A percentile compares a stretch with the other conserved stretches of the same genome.
phyloP scores from a whole-genome alignment of 2,797 vertebrate genomes.

The Pygocentrus nattereri region DNA sequence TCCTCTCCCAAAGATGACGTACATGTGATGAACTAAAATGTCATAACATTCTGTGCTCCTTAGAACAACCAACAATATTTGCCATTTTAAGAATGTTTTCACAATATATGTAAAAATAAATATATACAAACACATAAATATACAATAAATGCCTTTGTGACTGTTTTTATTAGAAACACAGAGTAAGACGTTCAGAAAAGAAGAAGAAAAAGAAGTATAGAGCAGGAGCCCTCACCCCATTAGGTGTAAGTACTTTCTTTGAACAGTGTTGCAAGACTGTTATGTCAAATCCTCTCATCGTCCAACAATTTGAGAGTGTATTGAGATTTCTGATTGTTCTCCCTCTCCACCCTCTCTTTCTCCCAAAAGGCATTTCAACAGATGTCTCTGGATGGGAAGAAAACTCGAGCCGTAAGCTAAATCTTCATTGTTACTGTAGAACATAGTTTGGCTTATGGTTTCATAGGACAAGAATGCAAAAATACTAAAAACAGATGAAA shows the following conservation, averaged over 20 bases:
- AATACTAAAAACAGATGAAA: no score
- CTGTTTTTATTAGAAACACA: constrained; percentile 29
- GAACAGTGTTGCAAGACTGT: background rate
- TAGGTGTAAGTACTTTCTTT: constrained; percentile 37
- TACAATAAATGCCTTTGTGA: no score
- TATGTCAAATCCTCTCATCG: background rate
- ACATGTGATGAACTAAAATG: background rate
- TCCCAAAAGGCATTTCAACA: background rate
- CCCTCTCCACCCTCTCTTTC: background rate
- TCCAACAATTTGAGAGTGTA: background rate
- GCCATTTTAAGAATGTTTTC: background rate
- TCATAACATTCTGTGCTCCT: background rate
- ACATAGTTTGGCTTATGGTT: background rate
- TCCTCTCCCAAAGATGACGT: background rate
- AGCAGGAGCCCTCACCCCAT: background rate
- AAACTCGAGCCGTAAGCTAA: background rate
- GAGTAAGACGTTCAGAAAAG: background rate
- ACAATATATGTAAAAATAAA: no score
- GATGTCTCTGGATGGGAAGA: background rate
- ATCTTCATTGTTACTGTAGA: background rate
- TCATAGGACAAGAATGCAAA: no score
- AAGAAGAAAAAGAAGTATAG: constrained; percentile 2
- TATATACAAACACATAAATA: no score
- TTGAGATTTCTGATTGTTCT: background rate
- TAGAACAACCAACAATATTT: background rate